These are phyloP conservation scores for Stigmatopora argus DNA, from an alignment of 2,113 vertebrate species.

Conservation along the genomic window DNA sequence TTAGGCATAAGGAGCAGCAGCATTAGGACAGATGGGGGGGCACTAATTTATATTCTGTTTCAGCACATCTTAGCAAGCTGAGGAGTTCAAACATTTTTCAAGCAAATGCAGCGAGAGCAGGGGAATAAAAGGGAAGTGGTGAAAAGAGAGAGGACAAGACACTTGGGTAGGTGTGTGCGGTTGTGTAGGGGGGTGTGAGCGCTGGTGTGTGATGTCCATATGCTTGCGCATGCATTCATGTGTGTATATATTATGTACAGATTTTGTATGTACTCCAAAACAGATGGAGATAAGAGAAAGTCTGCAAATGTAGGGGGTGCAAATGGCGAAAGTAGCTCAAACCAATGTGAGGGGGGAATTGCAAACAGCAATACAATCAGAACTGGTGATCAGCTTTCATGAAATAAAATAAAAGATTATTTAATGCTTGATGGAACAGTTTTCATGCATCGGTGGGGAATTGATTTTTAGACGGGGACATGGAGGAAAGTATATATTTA, in stretches of 20 bases:
- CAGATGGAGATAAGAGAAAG: conserved; percentile 62
- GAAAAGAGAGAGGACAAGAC: conserved; percentile 56
- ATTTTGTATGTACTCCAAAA: conserved; percentile 46
- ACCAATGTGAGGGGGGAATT: background rate
- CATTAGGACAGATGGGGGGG: conserved; percentile 62
- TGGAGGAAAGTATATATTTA: background rate
- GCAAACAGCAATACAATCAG: conserved; percentile 22
- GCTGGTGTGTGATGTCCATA: conserved; percentile 28
- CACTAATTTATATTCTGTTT: conserved; percentile 71
- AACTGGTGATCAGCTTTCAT: background rate
- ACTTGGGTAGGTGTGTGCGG: conserved; percentile 35
- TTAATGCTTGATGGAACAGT: no score
- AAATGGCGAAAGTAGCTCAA: conserved; percentile 34
- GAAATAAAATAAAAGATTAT: background rate
- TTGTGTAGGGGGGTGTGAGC: conserved; percentile 26
- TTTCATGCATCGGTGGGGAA: no score
- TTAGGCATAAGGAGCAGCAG: conserved; percentile 61
- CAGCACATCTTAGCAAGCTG: conserved; percentile 64
- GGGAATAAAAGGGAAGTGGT: conserved; percentile 39
- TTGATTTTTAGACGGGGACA: no score
- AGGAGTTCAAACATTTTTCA: conserved; percentile 68
- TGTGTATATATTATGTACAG: conserved; percentile 30
- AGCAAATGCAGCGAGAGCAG: conserved; percentile 51
- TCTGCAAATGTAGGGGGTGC: conserved; percentile 31
- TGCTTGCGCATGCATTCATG: conserved; percentile 31